phyloP scores from a whole-genome alignment of 2,113 vertebrate species.

The Thinocorus orbignyianus region DNA sequence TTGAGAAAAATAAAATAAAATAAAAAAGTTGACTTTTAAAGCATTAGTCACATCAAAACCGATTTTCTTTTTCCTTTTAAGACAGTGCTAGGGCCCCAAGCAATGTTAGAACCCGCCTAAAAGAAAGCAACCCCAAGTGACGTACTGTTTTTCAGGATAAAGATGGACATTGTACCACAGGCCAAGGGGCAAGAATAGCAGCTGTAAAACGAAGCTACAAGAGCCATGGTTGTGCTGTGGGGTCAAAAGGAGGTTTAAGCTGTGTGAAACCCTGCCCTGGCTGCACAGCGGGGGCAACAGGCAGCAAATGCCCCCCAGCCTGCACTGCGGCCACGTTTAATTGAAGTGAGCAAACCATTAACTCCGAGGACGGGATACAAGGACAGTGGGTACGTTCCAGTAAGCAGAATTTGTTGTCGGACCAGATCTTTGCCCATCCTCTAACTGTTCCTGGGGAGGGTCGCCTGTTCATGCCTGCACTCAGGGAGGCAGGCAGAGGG shows the following conservation, averaged over 20 bases:
- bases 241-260: background rate
- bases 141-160: fast-evolving
- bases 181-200: background rate
- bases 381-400: fast-evolving
- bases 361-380: fast-evolving
- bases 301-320: background rate
- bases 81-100: fast-evolving
- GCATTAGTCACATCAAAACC: background rate
- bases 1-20: background rate
- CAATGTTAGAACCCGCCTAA: background rate
- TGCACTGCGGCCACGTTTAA: background rate
- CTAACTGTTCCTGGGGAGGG: fast-evolving
- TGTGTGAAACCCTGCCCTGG: background rate
- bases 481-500: fast-evolving
- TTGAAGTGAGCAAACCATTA: background rate
- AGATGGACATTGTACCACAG: fast-evolving
- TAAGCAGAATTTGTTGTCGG: background rate
- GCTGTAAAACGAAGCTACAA: fast-evolving
- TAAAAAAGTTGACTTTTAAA: background rate
- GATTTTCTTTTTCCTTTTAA: background rate
- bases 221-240: background rate
- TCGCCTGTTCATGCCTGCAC: fast-evolving
- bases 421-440: background rate
- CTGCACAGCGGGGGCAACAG: background rate
- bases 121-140: fast-evolving